Evolutionary conservation across 2,888 invertebrate genomes (phyloP), one percentile per base, ranked within the genome.

Genomic region (Drosophila putrida): DNA sequence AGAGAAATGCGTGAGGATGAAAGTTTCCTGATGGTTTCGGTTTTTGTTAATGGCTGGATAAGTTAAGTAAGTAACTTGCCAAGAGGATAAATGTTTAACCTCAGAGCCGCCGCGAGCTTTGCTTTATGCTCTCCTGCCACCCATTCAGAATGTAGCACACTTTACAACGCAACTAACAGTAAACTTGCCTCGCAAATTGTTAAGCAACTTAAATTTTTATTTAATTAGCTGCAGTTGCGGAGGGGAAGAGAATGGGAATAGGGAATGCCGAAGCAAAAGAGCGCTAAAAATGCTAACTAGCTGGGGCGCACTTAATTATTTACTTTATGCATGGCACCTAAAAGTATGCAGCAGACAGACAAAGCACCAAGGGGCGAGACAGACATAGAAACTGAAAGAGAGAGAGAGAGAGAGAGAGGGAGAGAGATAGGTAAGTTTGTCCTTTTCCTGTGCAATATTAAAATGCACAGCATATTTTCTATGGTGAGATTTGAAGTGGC

Each of bases 281-380:
- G 72, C 63, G 66, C 73, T 64, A 64, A 77, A 80, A 78, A 79
- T 74, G 73, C 74, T 74, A 78, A 79, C 79, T 77, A 76, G 73
- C 61, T 77, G 65, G 75, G 63, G 79, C 83, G 65, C 80, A 85
- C 86, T 87, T 87, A 86, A 83, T 85, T 87, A 86, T 85, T 87
- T 84, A 83, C 82, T 81, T 87, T 87, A 86, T 84, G 87, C 85
- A 78, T 81, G 76, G 72, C 82, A 86, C 85, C 81, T 79, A 85
- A 81, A 72, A 78, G 85, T 84, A 77, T 80, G 77, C 80, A 72
- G 51, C 74, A 60, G 60, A 53, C 77, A 70, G 66, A 70, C 68
- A 68, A 54, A 59, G 57, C 49, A 58, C 68, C 27, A 54, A 54
- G 38, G 59, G 27, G 57, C 28, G 55, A 62, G 43, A 27, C 28